phyloP scores from a whole-genome alignment of 2,797 vertebrate species.

The Linurgus olivaceus region DNA sequence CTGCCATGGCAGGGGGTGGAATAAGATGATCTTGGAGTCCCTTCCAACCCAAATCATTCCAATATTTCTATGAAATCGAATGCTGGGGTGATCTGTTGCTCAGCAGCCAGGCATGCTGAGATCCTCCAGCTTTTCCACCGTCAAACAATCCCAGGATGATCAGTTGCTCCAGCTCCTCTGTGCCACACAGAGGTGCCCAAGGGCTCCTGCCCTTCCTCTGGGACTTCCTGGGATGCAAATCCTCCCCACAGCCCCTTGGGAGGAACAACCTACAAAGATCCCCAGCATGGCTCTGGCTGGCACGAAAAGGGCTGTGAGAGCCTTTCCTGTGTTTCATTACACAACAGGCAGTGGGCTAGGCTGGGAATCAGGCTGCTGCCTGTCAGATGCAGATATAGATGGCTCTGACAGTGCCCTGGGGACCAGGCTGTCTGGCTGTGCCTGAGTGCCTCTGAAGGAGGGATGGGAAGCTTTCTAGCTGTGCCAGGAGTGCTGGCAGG shows the following conservation, averaged over 20 bases:
- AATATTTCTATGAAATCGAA: too few species aligned
- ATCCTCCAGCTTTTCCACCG: background rate
- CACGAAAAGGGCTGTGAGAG: background rate
- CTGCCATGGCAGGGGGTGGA: background rate
- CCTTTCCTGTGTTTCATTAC: background rate
- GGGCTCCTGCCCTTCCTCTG: background rate
- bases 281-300: background rate
- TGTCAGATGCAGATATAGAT: background rate
- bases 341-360: background rate
- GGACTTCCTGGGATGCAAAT: background rate
- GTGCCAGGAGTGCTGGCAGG: background rate
- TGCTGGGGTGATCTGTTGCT: fast-evolving
- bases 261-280: fast-evolving
- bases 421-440: background rate
- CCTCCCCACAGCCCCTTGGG: background rate
- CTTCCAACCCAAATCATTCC: background rate
- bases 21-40: background rate
- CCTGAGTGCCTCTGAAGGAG: background rate
- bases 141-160: background rate
- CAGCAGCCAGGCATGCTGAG: background rate
- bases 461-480: background rate
- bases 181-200: fast-evolving
- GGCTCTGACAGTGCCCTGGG: background rate
- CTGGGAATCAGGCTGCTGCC: slow-evolving; percentile 6
- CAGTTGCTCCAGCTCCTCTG: background rate